Evolutionary conservation across 2,888 invertebrate genomes (phyloP), one percentile per base, ranked within the genome.

Genomic region (Cephalotes varians): DNA sequence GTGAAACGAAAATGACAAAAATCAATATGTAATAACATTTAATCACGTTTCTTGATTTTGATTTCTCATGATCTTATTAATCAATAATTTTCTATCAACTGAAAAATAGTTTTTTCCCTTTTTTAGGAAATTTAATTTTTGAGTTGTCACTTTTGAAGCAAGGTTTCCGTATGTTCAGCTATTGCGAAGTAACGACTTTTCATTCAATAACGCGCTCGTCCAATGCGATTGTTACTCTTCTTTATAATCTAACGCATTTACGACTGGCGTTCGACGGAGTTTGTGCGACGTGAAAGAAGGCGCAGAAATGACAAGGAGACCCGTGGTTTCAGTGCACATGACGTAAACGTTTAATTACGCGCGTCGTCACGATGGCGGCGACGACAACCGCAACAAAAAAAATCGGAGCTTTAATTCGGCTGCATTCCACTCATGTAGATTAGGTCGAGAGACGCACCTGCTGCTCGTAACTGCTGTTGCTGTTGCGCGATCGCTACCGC

Each of bases 341-440:
- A 28, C 44, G 71, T 25, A 51, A 60, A 60, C 64, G 69, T 83
- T 87, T 85, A 87, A 85, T 87, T 80, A 85, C 67, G 65, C 65
- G n/a, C 69, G 37, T 74, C n/a, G 69, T 51, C 10, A 49, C 31
- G 71, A 54, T n/a, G 60, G 4, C 31, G 54, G 40, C 40, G 54
- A 69, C 44, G 40, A 34, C 31, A 44, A 69, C 21, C 31, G 28
- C 64, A 44, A 64, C 64, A 25, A 74, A 10, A 40, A 65, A 37
- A 15, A 54, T 21, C 47, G 49, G 12, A 49, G 44, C 69, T 69
- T 91, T 90, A 92, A 91, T 92, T 92, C 91, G 91, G 90, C 91
- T 88, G 85, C 92, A 92, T 92, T 92, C 92, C 92, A 86, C 69
- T 89, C 89, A 91, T 91, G 91, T 87, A 91, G 91, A 91, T 91